phyloP scores from a whole-genome alignment of 37 sponge, comb jelly and placozoan genomes.

The Eunapius fragilis region DNA sequence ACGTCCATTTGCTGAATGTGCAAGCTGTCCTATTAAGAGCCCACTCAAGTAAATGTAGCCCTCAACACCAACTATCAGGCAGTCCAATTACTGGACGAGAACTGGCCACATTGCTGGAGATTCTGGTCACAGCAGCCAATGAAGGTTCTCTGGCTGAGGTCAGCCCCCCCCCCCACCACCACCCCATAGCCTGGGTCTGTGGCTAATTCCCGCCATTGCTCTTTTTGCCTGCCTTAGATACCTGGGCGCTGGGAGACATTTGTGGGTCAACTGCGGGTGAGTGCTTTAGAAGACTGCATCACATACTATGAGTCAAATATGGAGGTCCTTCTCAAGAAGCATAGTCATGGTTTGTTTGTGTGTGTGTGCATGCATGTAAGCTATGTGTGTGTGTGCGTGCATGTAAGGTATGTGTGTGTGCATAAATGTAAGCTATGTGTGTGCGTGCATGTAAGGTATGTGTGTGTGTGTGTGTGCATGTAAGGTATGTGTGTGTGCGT shows the following conservation, averaged over 20 bases:
- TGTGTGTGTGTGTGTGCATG: not conserved
- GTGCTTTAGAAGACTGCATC: constrained; percentile 77
- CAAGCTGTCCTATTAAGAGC: not conserved
- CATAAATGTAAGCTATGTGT: no score
- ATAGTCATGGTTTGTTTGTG: constrained; percentile 47
- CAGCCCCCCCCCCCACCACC: not conserved
- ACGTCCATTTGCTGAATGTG: not conserved
- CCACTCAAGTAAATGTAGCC: no score
- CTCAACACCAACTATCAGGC: constrained; percentile 50
- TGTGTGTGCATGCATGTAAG: no score
- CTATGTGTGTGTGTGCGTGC: not conserved
- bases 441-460: not conserved
- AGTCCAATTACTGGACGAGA: constrained; percentile 83
- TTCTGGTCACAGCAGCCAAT: constrained; percentile 91
- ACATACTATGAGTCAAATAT: constrained; percentile 85
- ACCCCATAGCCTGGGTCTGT: not conserved
- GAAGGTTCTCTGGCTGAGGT: constrained; percentile 89
- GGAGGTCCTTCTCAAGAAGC: constrained; percentile 22
- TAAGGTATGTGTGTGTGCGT: not conserved
- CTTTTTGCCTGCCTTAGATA: constrained; percentile 20
- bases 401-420: not conserved
- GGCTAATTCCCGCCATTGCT: not conserved
- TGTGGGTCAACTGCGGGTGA: constrained; percentile 62
- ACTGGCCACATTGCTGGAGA: constrained; percentile 80
- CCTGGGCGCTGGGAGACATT: constrained; percentile 82